Percentiles rank a stretch among this genome's conserved stretches.
These are phyloP conservation scores for Prochilodus magdalenae DNA, from an alignment of 2,113 vertebrate genomes.

Conservation along the genomic window DNA sequence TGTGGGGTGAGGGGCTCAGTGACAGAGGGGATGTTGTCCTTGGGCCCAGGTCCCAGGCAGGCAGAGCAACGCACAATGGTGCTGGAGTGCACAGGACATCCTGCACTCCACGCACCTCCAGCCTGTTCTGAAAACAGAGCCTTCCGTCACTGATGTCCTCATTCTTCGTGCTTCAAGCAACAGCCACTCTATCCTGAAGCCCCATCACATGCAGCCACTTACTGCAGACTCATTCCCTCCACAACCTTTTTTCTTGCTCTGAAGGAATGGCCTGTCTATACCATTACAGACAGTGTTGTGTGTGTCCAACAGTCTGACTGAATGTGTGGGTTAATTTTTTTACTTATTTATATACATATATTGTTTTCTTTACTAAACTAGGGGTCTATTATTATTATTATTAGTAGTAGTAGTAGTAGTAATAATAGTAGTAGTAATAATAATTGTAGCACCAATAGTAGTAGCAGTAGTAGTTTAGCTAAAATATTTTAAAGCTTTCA, in stretches of 20 bases:
- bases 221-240: background rate
- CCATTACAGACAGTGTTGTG: background rate
- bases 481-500: too few relatives aligned
- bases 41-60: slow-evolving; percentile 1
- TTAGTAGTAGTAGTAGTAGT: too few relatives aligned
- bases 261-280: background rate
- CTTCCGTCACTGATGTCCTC: slow-evolving; percentile 17
- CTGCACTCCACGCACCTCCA: slow-evolving; percentile 33
- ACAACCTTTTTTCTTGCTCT: background rate
- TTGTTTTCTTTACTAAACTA: too few relatives aligned
- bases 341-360: too few relatives aligned
- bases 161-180: background rate
- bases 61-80: slow-evolving; percentile 11
- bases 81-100: slow-evolving; percentile 40
- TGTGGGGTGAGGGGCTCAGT: background rate
- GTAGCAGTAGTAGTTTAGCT: too few relatives aligned
- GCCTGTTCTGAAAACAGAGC: slow-evolving; percentile 30
- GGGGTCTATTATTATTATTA: too few relatives aligned
- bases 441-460: too few relatives aligned
- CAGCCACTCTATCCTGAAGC: slow-evolving; percentile 7
- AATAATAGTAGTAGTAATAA: too few relatives aligned
- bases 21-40: slow-evolving; percentile 19
- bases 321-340: background rate
- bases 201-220: background rate
- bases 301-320: background rate